Evolutionary conservation across 2,888 invertebrate genomes (phyloP).

Genomic region (Andrena bucephala): DNA sequence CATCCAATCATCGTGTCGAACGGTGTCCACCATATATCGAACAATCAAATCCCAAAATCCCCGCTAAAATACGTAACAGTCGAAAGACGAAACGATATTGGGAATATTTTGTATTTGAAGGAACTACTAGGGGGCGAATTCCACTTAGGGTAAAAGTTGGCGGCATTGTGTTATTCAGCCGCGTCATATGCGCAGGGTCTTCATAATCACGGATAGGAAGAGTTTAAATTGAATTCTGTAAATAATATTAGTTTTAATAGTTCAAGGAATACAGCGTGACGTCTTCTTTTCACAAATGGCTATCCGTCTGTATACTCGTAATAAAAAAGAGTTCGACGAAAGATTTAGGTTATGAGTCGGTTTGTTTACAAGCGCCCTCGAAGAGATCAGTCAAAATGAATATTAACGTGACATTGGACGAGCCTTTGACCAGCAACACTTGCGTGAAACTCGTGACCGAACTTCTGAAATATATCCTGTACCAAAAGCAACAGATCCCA

Average conservation of each 20-base stretch:
- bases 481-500: conserved; percentile 84
- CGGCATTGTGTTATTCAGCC: background rate
- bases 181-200: background rate
- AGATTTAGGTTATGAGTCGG: conserved; percentile 12
- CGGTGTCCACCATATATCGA: no score
- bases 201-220: background rate
- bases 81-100: no score
- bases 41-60: no score
- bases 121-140: no score
- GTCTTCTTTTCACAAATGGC: background rate
- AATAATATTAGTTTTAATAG: background rate
- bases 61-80: no score
- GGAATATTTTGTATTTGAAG: no score
- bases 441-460: conserved; percentile 83
- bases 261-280: background rate
- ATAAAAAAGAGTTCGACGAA: background rate
- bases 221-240: conserved; percentile 1
- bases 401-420: conserved; percentile 80
- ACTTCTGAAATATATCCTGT: conserved; percentile 83
- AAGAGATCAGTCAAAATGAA: conserved; percentile 66
- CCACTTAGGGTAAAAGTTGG: background rate
- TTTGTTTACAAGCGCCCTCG: conserved; percentile 1
- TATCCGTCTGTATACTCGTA: background rate
- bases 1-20: no score
- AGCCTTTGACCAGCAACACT: conserved; percentile 81